These are phyloP conservation scores for Orussus abietinus DNA, from an alignment of 1,140 invertebrate species.

Conservation along the genomic window DNA sequence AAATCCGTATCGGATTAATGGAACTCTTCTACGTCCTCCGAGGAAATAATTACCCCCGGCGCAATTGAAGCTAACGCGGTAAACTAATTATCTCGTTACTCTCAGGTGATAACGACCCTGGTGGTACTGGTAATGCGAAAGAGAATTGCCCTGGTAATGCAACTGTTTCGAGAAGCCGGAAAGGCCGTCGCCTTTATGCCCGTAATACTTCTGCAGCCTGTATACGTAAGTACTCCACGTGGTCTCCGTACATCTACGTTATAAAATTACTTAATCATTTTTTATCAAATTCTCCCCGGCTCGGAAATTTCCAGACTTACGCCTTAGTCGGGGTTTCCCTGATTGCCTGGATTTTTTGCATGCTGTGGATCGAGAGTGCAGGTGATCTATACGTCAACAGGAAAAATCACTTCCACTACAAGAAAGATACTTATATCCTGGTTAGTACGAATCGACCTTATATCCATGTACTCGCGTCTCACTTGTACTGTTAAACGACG, in stretches of 20 bases:
- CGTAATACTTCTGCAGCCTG: conserved; percentile 68
- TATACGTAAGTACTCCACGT: conserved; percentile 57
- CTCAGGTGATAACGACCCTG: conserved; percentile 59
- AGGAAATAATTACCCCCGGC: too few relatives aligned
- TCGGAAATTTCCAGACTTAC: conserved; percentile 60
- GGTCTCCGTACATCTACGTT: conserved; percentile 2
- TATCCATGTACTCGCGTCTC: too few relatives aligned
- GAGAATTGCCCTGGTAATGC: conserved; percentile 65
- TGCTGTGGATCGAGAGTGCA: conserved; percentile 62
- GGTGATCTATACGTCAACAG: conserved; percentile 52
- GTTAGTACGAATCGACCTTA: too few relatives aligned
- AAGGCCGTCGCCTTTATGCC: conserved; percentile 70
- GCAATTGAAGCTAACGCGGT: too few relatives aligned
- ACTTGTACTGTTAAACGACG: too few relatives aligned
- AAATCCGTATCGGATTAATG: conserved; percentile 37
- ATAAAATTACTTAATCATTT: conserved; percentile 6
- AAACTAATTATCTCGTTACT: conserved; percentile 9
- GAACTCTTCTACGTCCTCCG: background rate
- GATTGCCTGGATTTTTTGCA: conserved; percentile 60
- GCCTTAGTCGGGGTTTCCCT: conserved; percentile 54
- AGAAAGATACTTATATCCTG: conserved; percentile 54
- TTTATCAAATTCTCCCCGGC: conserved; percentile 6
- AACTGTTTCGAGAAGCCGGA: conserved; percentile 72
- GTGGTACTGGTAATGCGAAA: conserved; percentile 71
- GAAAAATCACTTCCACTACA: conserved; percentile 51